A percentile compares a stretch with the other conserved stretches of the same genome.
Conservation (phyloP, 1,140 invertebrate species). For the Drosophila subpulchrella region DNA sequence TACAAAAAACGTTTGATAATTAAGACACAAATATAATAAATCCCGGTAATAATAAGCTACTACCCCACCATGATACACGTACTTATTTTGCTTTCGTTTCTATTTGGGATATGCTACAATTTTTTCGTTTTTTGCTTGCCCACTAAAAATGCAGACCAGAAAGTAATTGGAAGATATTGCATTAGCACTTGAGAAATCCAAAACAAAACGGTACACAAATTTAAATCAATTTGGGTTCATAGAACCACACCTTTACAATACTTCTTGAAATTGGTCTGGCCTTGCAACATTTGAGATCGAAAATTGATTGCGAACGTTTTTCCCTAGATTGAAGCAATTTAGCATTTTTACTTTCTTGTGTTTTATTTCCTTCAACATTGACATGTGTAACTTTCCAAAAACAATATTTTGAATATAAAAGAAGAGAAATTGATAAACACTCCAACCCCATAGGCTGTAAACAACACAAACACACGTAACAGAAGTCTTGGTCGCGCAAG, state of each 20-base stretch:
- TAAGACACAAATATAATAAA: slow-evolving; percentile 18
- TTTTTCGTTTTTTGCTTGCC: slow-evolving; percentile 64
- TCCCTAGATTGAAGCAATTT: slow-evolving; percentile 39
- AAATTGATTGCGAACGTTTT: slow-evolving; percentile 37
- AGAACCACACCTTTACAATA: slow-evolving; percentile 26
- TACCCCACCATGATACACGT: slow-evolving; percentile 49
- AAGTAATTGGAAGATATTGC: slow-evolving; percentile 11
- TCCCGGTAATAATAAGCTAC: slow-evolving; percentile 15
- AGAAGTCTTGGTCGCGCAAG: slow-evolving; percentile 85
- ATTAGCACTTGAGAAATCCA: slow-evolving; percentile 16
- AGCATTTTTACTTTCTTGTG: slow-evolving; percentile 34
- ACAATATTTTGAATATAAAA: slow-evolving; percentile 35
- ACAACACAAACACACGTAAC: slow-evolving; percentile 85
- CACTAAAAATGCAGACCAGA: slow-evolving; percentile 8
- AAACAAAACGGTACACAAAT: not conserved
- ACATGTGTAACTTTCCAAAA: slow-evolving; percentile 30
- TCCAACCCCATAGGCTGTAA: slow-evolving; percentile 83
- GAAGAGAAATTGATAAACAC: slow-evolving; percentile 66
- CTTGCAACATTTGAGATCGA: slow-evolving; percentile 41
- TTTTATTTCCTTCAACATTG: slow-evolving; percentile 32
- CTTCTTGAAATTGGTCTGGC: slow-evolving; percentile 24
- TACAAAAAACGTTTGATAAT: not conserved
- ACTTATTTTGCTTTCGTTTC: slow-evolving; percentile 39
- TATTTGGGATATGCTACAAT: slow-evolving; percentile 47
- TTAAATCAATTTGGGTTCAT: slow-evolving; percentile 10